phyloP scores from a whole-genome alignment of 2,797 vertebrate genomes.

The Trichosurus vulpecula region DNA sequence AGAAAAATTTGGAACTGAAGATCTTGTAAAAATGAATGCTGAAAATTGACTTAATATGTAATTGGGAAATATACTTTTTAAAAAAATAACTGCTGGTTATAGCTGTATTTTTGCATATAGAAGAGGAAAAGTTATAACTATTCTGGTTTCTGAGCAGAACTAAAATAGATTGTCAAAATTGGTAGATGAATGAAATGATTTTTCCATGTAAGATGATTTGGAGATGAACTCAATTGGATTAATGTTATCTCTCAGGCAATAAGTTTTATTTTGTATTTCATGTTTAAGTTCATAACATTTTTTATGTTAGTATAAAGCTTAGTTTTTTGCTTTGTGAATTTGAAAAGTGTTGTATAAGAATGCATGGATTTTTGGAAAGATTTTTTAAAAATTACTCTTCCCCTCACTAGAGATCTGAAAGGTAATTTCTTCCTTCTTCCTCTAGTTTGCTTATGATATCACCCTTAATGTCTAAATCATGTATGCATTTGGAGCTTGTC shows the following conservation, averaged over 20 bases:
- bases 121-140: not conserved
- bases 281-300: not conserved
- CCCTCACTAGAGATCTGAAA: not conserved
- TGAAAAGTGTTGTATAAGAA: not conserved
- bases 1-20: not conserved
- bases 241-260: not conserved
- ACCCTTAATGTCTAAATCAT: not conserved
- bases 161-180: not conserved
- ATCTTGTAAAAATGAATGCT: not conserved
- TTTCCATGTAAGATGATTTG: not conserved
- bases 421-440: not conserved
- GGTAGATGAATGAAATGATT: not conserved
- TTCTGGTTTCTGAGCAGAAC: not conserved
- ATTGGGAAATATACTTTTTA: not conserved
- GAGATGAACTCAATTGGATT: not conserved
- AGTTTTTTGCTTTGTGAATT: not conserved
- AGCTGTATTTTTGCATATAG: not conserved
- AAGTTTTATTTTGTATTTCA: not conserved
- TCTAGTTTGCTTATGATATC: not conserved
- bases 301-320: not conserved
- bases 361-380: not conserved
- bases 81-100: not conserved
- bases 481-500: not conserved
- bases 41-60: not conserved
- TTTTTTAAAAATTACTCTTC: not conserved